Base-by-base conservation (phyloP, 2,797 vertebrate species). In the Takifugu rubripes region DNA sequence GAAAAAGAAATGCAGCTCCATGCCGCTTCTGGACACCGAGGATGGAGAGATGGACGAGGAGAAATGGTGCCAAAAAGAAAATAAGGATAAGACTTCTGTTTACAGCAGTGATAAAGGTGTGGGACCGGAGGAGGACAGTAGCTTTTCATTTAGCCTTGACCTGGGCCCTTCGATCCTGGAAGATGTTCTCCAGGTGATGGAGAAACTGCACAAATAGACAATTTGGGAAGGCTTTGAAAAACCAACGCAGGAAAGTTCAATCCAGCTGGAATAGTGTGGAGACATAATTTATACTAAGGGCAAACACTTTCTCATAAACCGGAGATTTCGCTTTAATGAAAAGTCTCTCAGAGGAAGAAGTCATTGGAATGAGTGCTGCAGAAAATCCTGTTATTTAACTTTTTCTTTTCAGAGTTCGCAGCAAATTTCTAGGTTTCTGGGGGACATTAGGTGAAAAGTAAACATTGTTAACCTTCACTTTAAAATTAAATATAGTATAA, bases 111-210 rank as follows among this genome's bases (percentile, higher is more conserved):
- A 86, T 61, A 49, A 72, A 77, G 52, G 43, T 17, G 66, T 68
- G 27, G 2, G 80, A 85, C 70, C 82, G 25, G 86, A 89, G 0
- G 86, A 81, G 78, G 88, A 92, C 45, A 73, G 64, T 77, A 58
- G 91, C 61, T 89, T 96, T 74, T 92, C 94, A 57, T 96, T 98
- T 83, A 92, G 89, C 78, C 88, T 98, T 25, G 95, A 98, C 87
- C 75, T 98, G 77, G 96, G 96, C 49, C 91, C 96, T 6, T 97
- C 96, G 0, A 95, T 98, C 60, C 88, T 98, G 1, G 95, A 97
- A 55, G 94, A 96, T 33, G 93, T 98, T 72, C 92, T 98, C 54
- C 91, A 93, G 83, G 93, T 95, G 72, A 94, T 98, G 90, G 92
- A 93, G 66, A 94, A 92, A 78, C 86, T 89, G 15, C 74, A 89